These are phyloP conservation scores for Drosophila koepferae DNA, from an alignment of 2,888 invertebrate genomes.

Conservation along the genomic window DNA sequence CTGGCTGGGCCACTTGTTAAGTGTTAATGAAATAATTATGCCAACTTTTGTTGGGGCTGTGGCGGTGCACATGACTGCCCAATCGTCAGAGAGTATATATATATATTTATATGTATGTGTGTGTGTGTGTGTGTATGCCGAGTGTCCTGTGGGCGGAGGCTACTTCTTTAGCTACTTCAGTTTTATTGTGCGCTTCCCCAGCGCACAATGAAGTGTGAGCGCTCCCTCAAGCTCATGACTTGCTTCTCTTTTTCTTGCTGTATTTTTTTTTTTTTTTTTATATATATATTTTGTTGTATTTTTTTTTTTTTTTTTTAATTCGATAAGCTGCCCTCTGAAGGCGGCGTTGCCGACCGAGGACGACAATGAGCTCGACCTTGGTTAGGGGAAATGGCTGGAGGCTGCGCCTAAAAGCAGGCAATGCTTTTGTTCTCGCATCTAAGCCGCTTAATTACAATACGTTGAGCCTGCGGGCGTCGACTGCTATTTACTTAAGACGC, in stretches of 20 bases:
- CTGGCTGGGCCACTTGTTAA: slow-evolving; percentile 73
- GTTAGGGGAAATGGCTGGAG: slow-evolving; percentile 26
- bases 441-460: slow-evolving; percentile 82
- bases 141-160: slow-evolving; percentile 21
- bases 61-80: slow-evolving; percentile 68
- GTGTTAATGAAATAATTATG: slow-evolving; percentile 83
- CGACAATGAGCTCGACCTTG: slow-evolving; percentile 69
- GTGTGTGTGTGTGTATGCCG: neutral
- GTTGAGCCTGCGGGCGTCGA: slow-evolving; percentile 56
- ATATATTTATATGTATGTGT: slow-evolving; percentile 1
- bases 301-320: slow-evolving; percentile 71
- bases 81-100: slow-evolving; percentile 14
- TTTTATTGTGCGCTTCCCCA: slow-evolving; percentile 65
- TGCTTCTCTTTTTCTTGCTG: slow-evolving; percentile 12
- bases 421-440: slow-evolving; percentile 68
- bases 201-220: slow-evolving; percentile 73
- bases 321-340: slow-evolving; percentile 80
- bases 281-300: slow-evolving; percentile 16
- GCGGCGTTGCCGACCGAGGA: slow-evolving; percentile 39
- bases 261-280: slow-evolving; percentile 45
- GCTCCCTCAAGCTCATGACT: slow-evolving; percentile 11
- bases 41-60: slow-evolving; percentile 65
- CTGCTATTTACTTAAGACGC: slow-evolving; percentile 79
- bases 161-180: slow-evolving; percentile 67
- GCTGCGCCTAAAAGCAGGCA: slow-evolving; percentile 71